These are phyloP conservation scores for Drosophila villosipedis DNA, from an alignment of 2,888 invertebrate genomes.

Conservation along the genomic window DNA sequence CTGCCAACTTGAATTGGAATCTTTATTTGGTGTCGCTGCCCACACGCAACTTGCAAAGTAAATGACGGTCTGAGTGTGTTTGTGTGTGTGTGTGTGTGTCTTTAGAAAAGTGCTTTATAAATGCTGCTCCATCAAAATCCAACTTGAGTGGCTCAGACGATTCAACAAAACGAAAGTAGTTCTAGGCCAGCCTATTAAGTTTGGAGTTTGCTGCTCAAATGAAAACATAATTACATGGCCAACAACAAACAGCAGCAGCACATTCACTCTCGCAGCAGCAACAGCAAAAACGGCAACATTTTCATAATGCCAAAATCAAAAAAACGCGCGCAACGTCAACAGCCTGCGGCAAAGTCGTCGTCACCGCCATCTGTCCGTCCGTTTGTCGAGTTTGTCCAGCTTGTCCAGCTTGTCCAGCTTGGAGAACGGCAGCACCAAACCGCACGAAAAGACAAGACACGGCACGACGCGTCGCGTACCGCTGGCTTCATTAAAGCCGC, in stretches of 20 bases:
- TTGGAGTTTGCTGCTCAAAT: slow-evolving; percentile 58
- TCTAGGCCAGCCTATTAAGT: slow-evolving; percentile 67
- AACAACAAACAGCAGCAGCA: slow-evolving; percentile 30
- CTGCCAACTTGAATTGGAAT: slow-evolving; percentile 59
- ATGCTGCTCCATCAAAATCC: slow-evolving; percentile 73
- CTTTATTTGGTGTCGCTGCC: slow-evolving; percentile 57
- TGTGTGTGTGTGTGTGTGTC: slow-evolving; percentile 12
- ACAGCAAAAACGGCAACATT: slow-evolving; percentile 34
- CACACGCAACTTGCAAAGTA: slow-evolving; percentile 51
- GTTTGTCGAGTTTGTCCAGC: slow-evolving; percentile 2
- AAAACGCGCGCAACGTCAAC: slow-evolving; percentile 52
- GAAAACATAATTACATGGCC: slow-evolving; percentile 71
- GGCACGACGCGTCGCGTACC: slow-evolving; percentile 17
- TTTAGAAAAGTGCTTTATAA: slow-evolving; percentile 70
- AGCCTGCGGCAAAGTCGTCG: slow-evolving; percentile 45
- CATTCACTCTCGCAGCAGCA: slow-evolving; percentile 48
- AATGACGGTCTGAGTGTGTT: neutral
- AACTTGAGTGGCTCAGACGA: slow-evolving; percentile 49
- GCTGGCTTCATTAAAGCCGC: slow-evolving; percentile 60
- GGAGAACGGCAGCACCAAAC: slow-evolving; percentile 25
- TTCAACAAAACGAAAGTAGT: slow-evolving; percentile 76
- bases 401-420: slow-evolving; percentile 29
- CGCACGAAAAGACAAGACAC: slow-evolving; percentile 15
- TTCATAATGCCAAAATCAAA: slow-evolving; percentile 61
- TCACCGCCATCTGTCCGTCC: slow-evolving; percentile 13